A percentile compares a stretch with the other conserved stretches of the same genome.
Evolutionary conservation across 2,888 invertebrate genomes (phyloP).

Genomic region (Brachypalpus laphriformis): DNA sequence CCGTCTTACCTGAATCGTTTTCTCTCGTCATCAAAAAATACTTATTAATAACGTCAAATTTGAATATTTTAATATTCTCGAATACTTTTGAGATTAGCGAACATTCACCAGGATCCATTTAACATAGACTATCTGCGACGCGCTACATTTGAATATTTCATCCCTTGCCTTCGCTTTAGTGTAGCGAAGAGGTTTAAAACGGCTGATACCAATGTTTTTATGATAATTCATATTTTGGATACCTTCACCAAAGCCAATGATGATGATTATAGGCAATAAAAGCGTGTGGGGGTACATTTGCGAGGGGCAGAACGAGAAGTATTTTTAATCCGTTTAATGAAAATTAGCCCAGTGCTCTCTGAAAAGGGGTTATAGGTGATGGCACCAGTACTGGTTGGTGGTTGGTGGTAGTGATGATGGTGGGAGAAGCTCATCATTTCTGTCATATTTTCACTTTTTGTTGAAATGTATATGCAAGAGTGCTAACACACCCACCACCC

Average conservation of each 20-base stretch:
- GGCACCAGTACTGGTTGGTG: background rate
- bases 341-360: slow-evolving; percentile 78
- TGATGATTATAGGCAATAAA: slow-evolving; percentile 66
- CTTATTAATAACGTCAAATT: slow-evolving; percentile 70
- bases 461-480: slow-evolving; percentile 30
- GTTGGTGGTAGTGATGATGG: background rate
- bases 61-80: slow-evolving; percentile 71
- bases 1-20: slow-evolving; percentile 63
- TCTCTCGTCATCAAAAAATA: slow-evolving; percentile 73
- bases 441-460: slow-evolving; percentile 40
- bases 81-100: slow-evolving; percentile 70
- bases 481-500: background rate
- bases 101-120: slow-evolving; percentile 63
- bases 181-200: slow-evolving; percentile 22
- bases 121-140: slow-evolving; percentile 64
- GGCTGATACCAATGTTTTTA: slow-evolving; percentile 65
- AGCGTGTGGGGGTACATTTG: slow-evolving; percentile 50
- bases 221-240: slow-evolving; percentile 70
- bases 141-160: slow-evolving; percentile 57
- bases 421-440: slow-evolving; percentile 32
- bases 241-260: slow-evolving; percentile 59
- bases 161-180: slow-evolving; percentile 2
- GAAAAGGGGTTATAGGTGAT: slow-evolving; percentile 29
- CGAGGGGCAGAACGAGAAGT: slow-evolving; percentile 10
- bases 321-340: slow-evolving; percentile 82